Base-by-base conservation (phyloP, 2,888 invertebrate genomes). In the Parthenolecanium corni region DNA sequence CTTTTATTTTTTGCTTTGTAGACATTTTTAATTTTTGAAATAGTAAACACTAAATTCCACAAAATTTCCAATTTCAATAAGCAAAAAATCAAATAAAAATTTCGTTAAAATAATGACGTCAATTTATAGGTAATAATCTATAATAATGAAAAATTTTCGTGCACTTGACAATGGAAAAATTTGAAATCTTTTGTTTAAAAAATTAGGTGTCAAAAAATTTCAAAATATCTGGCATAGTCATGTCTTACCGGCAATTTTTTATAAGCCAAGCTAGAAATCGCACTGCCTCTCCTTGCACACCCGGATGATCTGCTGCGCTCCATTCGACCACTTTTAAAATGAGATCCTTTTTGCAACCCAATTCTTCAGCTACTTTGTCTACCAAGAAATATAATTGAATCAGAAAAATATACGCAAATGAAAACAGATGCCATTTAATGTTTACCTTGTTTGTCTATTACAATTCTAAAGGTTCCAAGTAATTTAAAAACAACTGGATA, bases 401-500 rank as follows among this genome's bases (percentile, higher is more conserved):
- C 18, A 72, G 2, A 71, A 73, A 66, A 62, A 36, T 23, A 53
- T 25, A 57, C 51, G n/a, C 21, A 31, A 52, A 36, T 52, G 1
- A 4, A 31, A 3, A n/a, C n/a, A 24, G 16, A 52, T 25, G 2
- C 12, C 51, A 25, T 4, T 23, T 25, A 5, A 11, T 12, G 42
- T 72, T 73, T 69, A 85, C 86, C 82, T 77, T 88, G 86, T 24
- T 87, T 87, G 74, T 90, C 90, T 1, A 91, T 83, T 44, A 89
- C 80, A 84, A 93, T 89, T 64, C 93, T 78, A 1, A 91, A 75
- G 0, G 90, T 87, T 2, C 90, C 92, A 56, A 93, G 73, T 65
- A 93, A 76, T 74, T 91, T 91, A 71, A 90, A 92, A 4, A 89
- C 85, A 1, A 92, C 89, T 24, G 87, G 84, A 66, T 75, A 73